Evolutionary conservation across 2,113 vertebrate species (phyloP).

Genomic region (Pholis gunnellus): DNA sequence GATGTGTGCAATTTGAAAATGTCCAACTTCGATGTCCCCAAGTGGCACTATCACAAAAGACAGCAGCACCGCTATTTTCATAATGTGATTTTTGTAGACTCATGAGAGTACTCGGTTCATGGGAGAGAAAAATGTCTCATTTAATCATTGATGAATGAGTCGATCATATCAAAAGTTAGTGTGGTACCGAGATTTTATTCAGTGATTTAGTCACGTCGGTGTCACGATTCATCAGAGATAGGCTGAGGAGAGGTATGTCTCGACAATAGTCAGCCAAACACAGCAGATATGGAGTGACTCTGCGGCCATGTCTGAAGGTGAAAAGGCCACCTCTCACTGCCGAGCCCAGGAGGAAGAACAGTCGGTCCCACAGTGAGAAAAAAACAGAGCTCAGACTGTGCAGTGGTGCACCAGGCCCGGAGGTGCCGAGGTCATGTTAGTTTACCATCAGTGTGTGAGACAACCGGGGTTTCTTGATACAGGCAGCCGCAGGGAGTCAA

Average conservation of each 20-base stretch:
- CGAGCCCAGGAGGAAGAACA: slow-evolving; percentile 8
- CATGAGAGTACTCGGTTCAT: background rate
- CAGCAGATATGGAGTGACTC: background rate
- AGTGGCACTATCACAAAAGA: background rate
- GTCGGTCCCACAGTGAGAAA: background rate
- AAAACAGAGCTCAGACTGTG: background rate
- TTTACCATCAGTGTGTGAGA: slow-evolving; percentile 22
- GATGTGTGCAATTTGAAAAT: background rate
- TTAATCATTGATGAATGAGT: background rate
- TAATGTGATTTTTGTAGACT: background rate
- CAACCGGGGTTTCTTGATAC: slow-evolving; percentile 24
- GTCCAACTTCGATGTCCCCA: background rate
- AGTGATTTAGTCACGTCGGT: background rate
- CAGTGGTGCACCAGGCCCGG: background rate
- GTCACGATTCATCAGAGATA: slow-evolving; percentile 4
- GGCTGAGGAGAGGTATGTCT: background rate
- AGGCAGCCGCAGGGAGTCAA: slow-evolving; percentile 19
- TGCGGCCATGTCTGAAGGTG: slow-evolving; percentile 2
- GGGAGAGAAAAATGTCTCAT: background rate
- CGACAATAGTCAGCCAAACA: slow-evolving; percentile 17
- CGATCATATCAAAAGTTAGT: background rate
- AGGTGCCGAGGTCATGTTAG: slow-evolving; percentile 33
- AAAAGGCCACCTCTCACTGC: slow-evolving; percentile 22
- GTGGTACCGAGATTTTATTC: background rate
- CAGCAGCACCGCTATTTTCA: background rate